Conservation (phyloP, 2,888 invertebrate genomes). For the Lobophora halterata region DNA sequence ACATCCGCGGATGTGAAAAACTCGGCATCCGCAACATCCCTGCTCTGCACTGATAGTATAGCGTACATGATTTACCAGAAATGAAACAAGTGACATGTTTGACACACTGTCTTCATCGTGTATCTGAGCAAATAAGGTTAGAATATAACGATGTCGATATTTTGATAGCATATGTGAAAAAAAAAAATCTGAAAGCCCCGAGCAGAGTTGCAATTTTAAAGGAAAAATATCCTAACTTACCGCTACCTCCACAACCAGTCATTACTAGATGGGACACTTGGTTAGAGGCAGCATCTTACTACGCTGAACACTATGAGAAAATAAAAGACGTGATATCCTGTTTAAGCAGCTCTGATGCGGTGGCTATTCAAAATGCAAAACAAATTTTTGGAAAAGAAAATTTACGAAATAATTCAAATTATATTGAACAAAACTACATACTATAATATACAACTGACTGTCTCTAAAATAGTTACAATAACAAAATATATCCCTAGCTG, state of each 20-base stretch:
- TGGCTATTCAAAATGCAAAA: neutral
- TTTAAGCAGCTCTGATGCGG: neutral
- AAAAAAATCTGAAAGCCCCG: neutral
- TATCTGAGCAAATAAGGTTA: neutral
- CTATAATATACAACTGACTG: neutral
- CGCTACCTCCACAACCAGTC: neutral
- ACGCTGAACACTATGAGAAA: neutral
- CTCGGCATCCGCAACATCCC: too few relatives aligned
- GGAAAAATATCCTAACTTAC: neutral
- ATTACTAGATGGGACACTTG: neutral
- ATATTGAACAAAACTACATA: neutral
- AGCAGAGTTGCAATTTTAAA: neutral
- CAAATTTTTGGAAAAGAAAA: neutral
- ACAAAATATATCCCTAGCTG: neutral
- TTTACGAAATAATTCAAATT: neutral
- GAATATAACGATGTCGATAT: neutral
- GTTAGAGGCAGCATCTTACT: neutral
- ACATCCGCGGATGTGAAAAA: too few relatives aligned
- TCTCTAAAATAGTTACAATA: neutral
- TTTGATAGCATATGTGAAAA: neutral
- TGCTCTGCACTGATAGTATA: too few relatives aligned
- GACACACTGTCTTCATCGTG: neutral
- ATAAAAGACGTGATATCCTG: neutral
- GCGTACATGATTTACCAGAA: too few relatives aligned
- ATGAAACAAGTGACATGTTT: too few relatives aligned